phyloP scores from a whole-genome alignment of 2,797 vertebrate species.

The Gymnopithys bicolor region DNA sequence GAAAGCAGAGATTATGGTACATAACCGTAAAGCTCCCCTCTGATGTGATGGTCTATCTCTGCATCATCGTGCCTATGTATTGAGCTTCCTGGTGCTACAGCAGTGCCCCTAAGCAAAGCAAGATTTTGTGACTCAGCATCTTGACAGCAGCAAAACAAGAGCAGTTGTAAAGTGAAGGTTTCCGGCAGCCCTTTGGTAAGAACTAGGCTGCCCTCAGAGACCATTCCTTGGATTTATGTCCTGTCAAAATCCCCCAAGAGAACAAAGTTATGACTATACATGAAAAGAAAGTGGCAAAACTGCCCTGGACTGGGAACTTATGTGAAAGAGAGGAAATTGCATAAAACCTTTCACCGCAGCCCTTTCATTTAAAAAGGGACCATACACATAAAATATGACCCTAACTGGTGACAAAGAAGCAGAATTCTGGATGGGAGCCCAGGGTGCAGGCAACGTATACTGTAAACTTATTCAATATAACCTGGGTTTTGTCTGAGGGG shows the following conservation, averaged over 20 bases:
- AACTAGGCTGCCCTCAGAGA: background rate
- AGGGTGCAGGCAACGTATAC: background rate
- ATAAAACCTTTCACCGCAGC: background rate
- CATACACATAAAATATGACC: background rate
- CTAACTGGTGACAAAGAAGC: background rate
- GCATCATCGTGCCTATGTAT: background rate
- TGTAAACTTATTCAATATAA: background rate
- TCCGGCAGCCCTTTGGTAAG: background rate
- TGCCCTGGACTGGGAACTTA: background rate
- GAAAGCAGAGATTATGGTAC: background rate
- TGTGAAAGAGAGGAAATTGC: background rate
- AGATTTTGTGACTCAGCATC: background rate
- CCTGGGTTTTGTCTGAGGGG: background rate
- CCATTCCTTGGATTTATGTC: background rate
- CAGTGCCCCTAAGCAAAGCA: background rate
- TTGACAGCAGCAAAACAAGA: background rate
- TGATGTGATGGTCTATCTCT: background rate
- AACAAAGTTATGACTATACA: background rate
- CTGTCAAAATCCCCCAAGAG: background rate
- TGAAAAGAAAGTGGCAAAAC: background rate
- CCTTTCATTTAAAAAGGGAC: background rate
- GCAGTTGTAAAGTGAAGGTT: background rate
- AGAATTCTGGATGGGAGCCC: background rate
- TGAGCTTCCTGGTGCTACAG: background rate
- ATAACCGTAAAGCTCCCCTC: background rate